Evolutionary conservation across 2,113 vertebrate genomes (phyloP), one percentile per base, ranked within the genome.

Genomic region (Ramphastos sulfuratus): DNA sequence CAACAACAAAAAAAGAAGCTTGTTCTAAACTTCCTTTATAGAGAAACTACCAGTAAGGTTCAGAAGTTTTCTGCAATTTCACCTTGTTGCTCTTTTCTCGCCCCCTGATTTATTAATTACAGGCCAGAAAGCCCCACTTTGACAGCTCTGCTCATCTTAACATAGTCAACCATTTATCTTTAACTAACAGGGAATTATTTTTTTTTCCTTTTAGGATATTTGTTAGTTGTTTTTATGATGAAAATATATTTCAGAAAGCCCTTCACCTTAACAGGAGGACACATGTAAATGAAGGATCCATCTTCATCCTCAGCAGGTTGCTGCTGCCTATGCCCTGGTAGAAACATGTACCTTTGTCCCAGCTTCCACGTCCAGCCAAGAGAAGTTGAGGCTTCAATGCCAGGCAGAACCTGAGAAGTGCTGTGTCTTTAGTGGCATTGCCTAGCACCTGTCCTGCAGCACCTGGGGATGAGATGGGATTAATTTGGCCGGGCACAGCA

Each of bases 361-460:
- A 63, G 10, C 39, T 93, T 59, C 35, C 46, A 25, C 1, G 4
- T 2, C 7, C 37, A n/a, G 70, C 10, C 0, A 1, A 56, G 50
- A 7, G 4, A 31, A 83, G 75, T 31, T 31, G 44, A 48, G 75
- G 17, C 65, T 56, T 35, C 1, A 1, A 1, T 0, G 15, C 25
- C 61, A 59, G 35, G 5, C 30, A 58, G 44, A 59, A 46, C 15
- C 48, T 0, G 0, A 56, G 74, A 46, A 50, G 23, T 3, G 20
- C 21, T 9, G 1, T 6, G n/a, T n/a, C 28, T 85, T 14, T 0
- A 44, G 20, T 1, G 1, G 8, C 60, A 13, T 2, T 30, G 35
- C 74, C 20, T 48, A 84, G 72, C 64, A 28, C 30, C 42, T 77
- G 60, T 9, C 23, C 46, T 71, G 25, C 33, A 27, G 20, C 44